Conservation (phyloP, 2,113 vertebrate species). For the Semicossyphus pulcher region DNA sequence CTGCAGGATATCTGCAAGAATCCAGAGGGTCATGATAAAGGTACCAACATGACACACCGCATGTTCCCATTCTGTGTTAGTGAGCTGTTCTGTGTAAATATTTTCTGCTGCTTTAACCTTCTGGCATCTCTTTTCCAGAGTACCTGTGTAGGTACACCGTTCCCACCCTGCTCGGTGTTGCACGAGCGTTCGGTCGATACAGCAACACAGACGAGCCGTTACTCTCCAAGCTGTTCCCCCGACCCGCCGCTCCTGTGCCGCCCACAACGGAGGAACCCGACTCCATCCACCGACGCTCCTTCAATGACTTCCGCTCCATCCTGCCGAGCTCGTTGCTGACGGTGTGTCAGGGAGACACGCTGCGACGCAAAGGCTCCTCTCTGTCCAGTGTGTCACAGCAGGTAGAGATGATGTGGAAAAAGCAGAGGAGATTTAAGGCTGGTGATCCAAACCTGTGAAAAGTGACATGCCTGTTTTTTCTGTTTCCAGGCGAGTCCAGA, state of each 20-base stretch:
- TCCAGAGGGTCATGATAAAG: conserved; percentile 92
- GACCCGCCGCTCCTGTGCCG: conserved; percentile 80
- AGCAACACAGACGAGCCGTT: conserved; percentile 94
- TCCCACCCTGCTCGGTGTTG: conserved; percentile 92
- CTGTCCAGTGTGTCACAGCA: conserved; percentile 91
- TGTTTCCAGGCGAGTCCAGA: conserved; percentile 93
- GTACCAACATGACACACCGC: conserved; percentile 68
- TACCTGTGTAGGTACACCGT: conserved; percentile 93
- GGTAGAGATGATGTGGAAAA: conserved; percentile 20
- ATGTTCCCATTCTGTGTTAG: neutral
- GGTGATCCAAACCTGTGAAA: too few species aligned
- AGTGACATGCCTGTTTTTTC: neutral
- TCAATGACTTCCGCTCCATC: conserved; percentile 98
- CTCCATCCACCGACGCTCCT: conserved; percentile 89
- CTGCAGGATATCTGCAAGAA: conserved; percentile 92
- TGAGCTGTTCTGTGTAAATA: too few species aligned
- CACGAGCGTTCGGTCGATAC: conserved; percentile 93
- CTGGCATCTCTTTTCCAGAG: conserved; percentile 74
- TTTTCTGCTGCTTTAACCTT: neutral
- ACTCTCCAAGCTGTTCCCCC: conserved; percentile 95
- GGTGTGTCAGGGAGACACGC: conserved; percentile 90
- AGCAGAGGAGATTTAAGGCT: too few species aligned
- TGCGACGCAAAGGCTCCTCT: conserved; percentile 89
- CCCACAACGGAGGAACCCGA: conserved; percentile 85
- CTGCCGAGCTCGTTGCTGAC: conserved; percentile 93